A percentile compares a stretch with the other conserved stretches of the same genome.
Evolutionary conservation across 2,888 invertebrate species (phyloP).

Genomic region (Cyclophora punctaria): DNA sequence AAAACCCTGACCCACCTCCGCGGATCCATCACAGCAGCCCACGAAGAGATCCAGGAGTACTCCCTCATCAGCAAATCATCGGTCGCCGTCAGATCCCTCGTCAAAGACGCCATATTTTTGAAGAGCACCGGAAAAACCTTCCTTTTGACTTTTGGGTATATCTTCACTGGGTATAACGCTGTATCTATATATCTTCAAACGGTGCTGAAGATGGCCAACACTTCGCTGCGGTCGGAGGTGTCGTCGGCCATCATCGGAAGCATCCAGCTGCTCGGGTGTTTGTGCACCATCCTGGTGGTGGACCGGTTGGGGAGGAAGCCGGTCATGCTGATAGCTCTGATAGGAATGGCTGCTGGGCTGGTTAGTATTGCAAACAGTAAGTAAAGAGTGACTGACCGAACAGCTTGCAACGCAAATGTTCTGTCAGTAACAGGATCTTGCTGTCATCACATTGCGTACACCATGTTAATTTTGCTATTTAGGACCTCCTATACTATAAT

Average conservation of each 20-base stretch:
- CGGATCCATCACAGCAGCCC: conserved; percentile 5
- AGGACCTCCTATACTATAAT: too few species aligned
- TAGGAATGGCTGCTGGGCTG: conserved; percentile 12
- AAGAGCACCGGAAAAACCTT: conserved; percentile 11
- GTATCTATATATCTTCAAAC: conserved; percentile 11
- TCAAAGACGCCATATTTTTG: conserved; percentile 7
- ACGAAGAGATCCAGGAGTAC: conserved; percentile 12
- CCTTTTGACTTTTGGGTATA: neutral
- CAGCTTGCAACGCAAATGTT: too few species aligned
- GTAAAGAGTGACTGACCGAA: too few species aligned
- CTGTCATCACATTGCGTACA: too few species aligned
- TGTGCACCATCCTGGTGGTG: conserved; percentile 8
- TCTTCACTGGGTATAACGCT: conserved; percentile 9
- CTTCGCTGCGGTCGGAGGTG: conserved; percentile 9
- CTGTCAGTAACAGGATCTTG: too few species aligned
- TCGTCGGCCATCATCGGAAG: conserved; percentile 13
- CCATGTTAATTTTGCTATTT: too few species aligned
- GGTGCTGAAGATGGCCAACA: conserved; percentile 11
- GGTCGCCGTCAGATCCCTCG: conserved; percentile 1
- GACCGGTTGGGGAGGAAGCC: conserved; percentile 16
- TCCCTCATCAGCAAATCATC: neutral
- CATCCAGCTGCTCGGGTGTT: conserved; percentile 8
- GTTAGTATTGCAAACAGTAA: conserved; percentile 4
- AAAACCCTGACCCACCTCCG: conserved; percentile 9
- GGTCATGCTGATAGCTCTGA: conserved; percentile 6